Conservation (phyloP, 2,113 vertebrate species). For the Lophochroa leadbeateri region DNA sequence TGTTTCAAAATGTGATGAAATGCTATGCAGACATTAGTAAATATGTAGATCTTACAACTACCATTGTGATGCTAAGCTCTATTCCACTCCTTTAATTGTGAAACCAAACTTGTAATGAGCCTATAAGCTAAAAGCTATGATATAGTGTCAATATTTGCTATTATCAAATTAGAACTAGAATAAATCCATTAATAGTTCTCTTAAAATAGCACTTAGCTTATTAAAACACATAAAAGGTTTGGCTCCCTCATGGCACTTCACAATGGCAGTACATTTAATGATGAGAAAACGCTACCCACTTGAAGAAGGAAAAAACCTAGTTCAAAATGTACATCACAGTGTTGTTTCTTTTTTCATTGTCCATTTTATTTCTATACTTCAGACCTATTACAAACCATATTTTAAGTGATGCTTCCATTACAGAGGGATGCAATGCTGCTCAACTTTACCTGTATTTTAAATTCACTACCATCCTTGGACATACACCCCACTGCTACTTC, state of each 20-base stretch:
- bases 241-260: slow-evolving; percentile 36
- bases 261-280: slow-evolving; percentile 17
- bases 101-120: slow-evolving; percentile 29
- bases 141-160: slow-evolving; percentile 49
- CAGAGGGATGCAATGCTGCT: background rate
- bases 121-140: slow-evolving; percentile 21
- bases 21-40: background rate
- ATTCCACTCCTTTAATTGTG: background rate
- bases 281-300: slow-evolving; percentile 13
- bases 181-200: slow-evolving; percentile 64
- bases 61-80: background rate
- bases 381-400: background rate
- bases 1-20: background rate
- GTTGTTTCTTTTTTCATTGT: background rate
- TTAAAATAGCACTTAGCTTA: slow-evolving; percentile 66
- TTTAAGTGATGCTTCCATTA: background rate
- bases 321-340: background rate
- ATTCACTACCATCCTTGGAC: background rate
- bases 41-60: background rate
- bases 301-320: slow-evolving; percentile 27
- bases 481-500: background rate
- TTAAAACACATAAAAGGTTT: slow-evolving; percentile 71
- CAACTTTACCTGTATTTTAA: background rate
- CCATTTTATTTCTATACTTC: background rate
- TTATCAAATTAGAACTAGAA: slow-evolving; percentile 68